A percentile compares a stretch with the other conserved stretches of the same genome.
These are phyloP conservation scores for Darevskia nairensis DNA, from an alignment of 2,797 vertebrate genomes.

Conservation along the genomic window DNA sequence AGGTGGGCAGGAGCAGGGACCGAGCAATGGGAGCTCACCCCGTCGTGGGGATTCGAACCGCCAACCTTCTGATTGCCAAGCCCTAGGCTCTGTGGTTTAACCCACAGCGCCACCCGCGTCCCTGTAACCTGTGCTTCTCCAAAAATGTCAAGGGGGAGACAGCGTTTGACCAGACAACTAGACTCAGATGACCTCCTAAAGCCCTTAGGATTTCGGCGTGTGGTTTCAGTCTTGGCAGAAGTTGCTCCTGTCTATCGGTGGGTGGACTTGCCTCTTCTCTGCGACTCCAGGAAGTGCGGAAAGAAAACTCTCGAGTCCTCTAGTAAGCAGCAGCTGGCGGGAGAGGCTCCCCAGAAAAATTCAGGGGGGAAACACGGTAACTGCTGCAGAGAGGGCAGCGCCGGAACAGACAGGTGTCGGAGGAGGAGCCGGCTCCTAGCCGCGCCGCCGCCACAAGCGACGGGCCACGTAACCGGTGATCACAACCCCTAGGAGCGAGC, in stretches of 20 bases:
- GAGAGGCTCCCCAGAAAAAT: neutral
- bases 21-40: too few relatives aligned
- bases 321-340: neutral
- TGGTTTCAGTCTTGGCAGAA: neutral
- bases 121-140: neutral
- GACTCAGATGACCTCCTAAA: too few relatives aligned
- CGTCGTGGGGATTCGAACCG: too few relatives aligned
- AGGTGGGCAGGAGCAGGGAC: too few relatives aligned
- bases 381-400: neutral
- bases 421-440: fast-evolving
- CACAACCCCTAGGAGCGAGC: conserved; percentile 60
- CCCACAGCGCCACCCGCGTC: too few relatives aligned
- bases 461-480: fast-evolving
- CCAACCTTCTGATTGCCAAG: too few relatives aligned
- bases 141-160: neutral
- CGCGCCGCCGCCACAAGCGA: conserved; percentile 46
- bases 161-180: too few relatives aligned
- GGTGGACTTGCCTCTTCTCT: neutral
- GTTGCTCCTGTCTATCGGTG: too few relatives aligned
- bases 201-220: too few relatives aligned
- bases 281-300: fast-evolving
- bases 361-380: too few relatives aligned
- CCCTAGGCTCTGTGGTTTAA: too few relatives aligned
- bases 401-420: fast-evolving
- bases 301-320: too few relatives aligned